These are phyloP conservation scores for Taeniopygia guttata DNA, from an alignment of 2,797 vertebrate genomes.

Conservation along the genomic window DNA sequence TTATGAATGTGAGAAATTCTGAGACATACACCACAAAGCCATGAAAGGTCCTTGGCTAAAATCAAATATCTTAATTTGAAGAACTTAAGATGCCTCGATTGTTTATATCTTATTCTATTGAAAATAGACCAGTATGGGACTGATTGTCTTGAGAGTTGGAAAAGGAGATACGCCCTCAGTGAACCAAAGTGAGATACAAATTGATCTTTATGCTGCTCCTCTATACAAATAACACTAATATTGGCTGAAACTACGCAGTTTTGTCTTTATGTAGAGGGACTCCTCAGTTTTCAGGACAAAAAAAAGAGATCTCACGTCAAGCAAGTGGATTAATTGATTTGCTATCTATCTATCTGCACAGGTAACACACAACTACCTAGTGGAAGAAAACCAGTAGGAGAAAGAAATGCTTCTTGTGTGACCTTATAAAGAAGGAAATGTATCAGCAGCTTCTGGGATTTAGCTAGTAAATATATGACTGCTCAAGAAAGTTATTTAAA, in stretches of 20 bases:
- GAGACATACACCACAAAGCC: slow-evolving; percentile 5
- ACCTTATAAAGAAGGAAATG: slow-evolving; percentile 52
- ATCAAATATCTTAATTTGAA: slow-evolving; percentile 34
- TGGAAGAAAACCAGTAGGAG: slow-evolving; percentile 45
- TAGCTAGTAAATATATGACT: slow-evolving; percentile 60
- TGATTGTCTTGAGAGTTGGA: slow-evolving; percentile 6
- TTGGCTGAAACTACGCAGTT: slow-evolving; percentile 4
- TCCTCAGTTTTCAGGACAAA: not conserved
- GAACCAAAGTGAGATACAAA: not conserved
- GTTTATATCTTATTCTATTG: not conserved
- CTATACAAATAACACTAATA: not conserved
- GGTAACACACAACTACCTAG: not conserved
- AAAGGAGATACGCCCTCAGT: not conserved
- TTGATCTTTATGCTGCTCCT: not conserved
- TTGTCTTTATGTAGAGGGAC: not conserved
- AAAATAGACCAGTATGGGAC: slow-evolving; percentile 8
- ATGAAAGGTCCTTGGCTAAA: slow-evolving; percentile 4
- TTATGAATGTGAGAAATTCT: slow-evolving; percentile 4
- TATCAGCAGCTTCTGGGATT: slow-evolving; percentile 50
- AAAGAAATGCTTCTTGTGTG: not conserved
- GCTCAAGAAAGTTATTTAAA: slow-evolving; percentile 58
- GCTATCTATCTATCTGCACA: not conserved
- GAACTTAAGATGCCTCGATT: not conserved
- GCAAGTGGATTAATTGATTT: not conserved
- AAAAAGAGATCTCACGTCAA: not conserved